phyloP scores from a whole-genome alignment of 92 coral and sea anemone species.

The Isaurus tuberculatus region DNA sequence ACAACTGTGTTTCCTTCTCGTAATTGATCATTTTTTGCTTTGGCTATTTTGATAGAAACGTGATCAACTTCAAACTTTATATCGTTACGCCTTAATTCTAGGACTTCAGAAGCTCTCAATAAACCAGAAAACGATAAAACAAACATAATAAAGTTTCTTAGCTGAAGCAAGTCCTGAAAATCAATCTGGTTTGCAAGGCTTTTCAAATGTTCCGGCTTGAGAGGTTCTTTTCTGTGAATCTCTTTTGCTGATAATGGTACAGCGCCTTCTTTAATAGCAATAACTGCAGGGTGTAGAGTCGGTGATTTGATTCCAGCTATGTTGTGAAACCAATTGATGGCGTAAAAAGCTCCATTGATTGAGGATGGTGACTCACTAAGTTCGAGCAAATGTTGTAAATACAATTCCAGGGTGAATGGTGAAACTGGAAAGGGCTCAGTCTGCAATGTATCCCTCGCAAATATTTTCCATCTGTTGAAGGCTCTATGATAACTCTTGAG shows the following conservation, averaged over 20 bases:
- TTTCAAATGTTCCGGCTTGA: conserved; percentile 37
- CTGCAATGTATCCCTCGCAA: conserved; percentile 22
- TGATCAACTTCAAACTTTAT: conserved; percentile 42
- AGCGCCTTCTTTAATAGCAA: conserved; percentile 42
- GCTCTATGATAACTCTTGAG: conserved; percentile 20
- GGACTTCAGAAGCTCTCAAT: conserved; percentile 29
- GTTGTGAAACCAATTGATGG: conserved; percentile 21
- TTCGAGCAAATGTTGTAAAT: conserved; percentile 46
- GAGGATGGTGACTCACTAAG: conserved; percentile 35
- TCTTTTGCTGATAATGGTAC: conserved; percentile 21
- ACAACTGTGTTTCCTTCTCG: too few relatives aligned
- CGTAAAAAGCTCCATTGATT: conserved; percentile 39
- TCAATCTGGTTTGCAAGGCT: conserved; percentile 1
- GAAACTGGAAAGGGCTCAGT: conserved; percentile 26
- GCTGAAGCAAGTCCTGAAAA: conserved; percentile 34
- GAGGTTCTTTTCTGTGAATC: conserved; percentile 23
- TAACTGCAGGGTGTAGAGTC: conserved; percentile 38
- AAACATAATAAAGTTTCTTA: conserved; percentile 49
- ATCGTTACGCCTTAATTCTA: conserved; percentile 46
- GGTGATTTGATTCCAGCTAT: conserved; percentile 36
- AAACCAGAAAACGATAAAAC: conserved; percentile 50
- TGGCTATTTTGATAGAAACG: conserved; percentile 30
- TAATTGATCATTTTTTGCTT: too few relatives aligned
- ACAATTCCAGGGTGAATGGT: conserved; percentile 41
- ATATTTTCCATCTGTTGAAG: conserved; percentile 52